Percentiles rank a stretch among this genome's conserved stretches.
These are phyloP conservation scores for Mantis religiosa DNA, from an alignment of 2,888 invertebrate species.

Conservation along the genomic window DNA sequence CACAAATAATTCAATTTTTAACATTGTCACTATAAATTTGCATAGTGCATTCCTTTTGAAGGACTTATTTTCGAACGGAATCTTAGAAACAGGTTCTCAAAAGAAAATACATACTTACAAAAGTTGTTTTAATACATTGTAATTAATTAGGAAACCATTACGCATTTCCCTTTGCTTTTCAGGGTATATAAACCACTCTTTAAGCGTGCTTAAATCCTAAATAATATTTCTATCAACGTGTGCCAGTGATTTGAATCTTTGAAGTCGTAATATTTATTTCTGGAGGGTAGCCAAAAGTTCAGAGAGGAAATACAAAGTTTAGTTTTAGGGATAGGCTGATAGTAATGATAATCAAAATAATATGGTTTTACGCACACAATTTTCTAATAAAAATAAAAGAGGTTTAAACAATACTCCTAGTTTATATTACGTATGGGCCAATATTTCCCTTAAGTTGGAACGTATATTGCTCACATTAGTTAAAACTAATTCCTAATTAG, in stretches of 20 bases:
- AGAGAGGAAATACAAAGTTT: not conserved
- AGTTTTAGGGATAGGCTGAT: not conserved
- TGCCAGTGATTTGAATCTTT: not conserved
- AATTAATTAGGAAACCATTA: not conserved
- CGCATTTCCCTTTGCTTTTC: not conserved
- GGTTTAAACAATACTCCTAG: not conserved
- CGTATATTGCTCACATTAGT: not conserved
- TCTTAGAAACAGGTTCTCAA: not conserved
- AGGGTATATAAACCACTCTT: not conserved
- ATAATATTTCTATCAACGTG: not conserved
- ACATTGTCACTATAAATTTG: not conserved
- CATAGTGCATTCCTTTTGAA: not conserved
- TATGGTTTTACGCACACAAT: not conserved
- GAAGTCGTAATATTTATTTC: not conserved
- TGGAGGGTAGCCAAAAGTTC: not conserved
- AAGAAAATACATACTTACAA: not conserved
- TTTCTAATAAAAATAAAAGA: not conserved
- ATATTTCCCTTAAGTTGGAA: not conserved
- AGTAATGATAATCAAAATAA: not conserved
- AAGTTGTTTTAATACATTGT: not conserved
- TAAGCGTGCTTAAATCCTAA: not conserved
- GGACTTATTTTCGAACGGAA: not conserved
- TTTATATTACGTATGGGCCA: not conserved
- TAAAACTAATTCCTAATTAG: not conserved
- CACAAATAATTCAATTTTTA: not conserved